These are phyloP conservation scores for Trematocara variabile DNA, from an alignment of 2,113 vertebrate species.

Conservation along the genomic window DNA sequence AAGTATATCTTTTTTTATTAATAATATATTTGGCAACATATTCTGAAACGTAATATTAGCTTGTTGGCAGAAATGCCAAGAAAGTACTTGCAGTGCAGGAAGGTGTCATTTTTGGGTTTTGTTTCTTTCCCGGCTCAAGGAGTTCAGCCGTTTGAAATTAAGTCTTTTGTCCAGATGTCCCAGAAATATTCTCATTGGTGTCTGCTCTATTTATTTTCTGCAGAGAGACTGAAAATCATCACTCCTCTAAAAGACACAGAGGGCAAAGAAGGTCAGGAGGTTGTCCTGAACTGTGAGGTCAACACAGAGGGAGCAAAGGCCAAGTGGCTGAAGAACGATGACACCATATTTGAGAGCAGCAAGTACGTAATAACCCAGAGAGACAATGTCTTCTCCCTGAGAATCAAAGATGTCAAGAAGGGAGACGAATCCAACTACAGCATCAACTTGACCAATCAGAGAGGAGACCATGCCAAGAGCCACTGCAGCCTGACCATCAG, in stretches of 20 bases:
- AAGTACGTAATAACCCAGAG: slow-evolving; percentile 92
- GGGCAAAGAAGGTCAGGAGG: slow-evolving; percentile 85
- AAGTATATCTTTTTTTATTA: background rate
- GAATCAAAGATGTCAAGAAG: slow-evolving; percentile 85
- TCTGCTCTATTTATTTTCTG: background rate
- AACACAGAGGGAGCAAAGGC: slow-evolving; percentile 95
- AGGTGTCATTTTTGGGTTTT: accelerated
- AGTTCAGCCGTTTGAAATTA: background rate
- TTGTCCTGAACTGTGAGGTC: slow-evolving; percentile 94
- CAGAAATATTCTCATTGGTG: background rate
- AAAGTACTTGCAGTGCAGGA: background rate
- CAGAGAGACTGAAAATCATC: slow-evolving; percentile 93
- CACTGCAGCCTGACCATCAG: slow-evolving; percentile 82
- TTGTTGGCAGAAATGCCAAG: background rate
- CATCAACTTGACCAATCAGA: slow-evolving; percentile 84
- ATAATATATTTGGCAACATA: background rate
- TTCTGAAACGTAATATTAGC: background rate
- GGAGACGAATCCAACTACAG: slow-evolving; percentile 85
- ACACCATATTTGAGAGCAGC: slow-evolving; percentile 91
- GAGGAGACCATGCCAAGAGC: slow-evolving; percentile 88
- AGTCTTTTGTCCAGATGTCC: background rate
- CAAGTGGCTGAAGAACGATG: slow-evolving; percentile 93
- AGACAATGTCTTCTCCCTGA: slow-evolving; percentile 89
- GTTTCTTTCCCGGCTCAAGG: background rate
- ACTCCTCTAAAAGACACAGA: slow-evolving; percentile 91